A percentile compares a stretch with the other conserved stretches of the same genome.
Evolutionary conservation across 2,797 vertebrate genomes (phyloP).

Genomic region (Hoplostethus atlanticus): DNA sequence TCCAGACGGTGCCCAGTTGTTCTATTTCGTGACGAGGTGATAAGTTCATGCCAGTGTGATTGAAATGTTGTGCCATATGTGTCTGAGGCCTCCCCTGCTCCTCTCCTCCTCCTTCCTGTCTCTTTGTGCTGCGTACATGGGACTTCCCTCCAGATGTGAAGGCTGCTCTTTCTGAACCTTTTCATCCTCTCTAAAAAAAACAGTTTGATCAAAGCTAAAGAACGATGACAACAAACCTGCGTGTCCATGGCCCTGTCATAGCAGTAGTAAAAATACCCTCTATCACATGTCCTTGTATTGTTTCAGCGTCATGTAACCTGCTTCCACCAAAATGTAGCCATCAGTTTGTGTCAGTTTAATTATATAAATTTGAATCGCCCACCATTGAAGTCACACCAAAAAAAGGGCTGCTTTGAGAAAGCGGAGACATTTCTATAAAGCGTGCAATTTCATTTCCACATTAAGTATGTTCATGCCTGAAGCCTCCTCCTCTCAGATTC

Average conservation of each 20-base stretch:
- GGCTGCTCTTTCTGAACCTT: constrained; percentile 50
- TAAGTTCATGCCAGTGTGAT: constrained; percentile 58
- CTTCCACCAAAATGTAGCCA: neutral
- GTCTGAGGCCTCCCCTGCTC: constrained; percentile 51
- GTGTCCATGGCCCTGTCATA: constrained; percentile 72
- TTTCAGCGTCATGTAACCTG: constrained; percentile 10
- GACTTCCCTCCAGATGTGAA: constrained; percentile 78
- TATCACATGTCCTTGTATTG: constrained; percentile 33
- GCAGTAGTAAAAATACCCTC: constrained; percentile 59
- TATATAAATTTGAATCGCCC: constrained; percentile 25
- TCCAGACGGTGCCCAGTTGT: constrained; percentile 8
- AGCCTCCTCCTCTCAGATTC: constrained; percentile 12
- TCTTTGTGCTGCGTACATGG: constrained; percentile 59
- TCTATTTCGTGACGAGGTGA: constrained; percentile 53
- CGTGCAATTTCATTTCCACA: constrained; percentile 9
- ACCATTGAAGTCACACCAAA: constrained; percentile 14
- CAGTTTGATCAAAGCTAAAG: constrained; percentile 72
- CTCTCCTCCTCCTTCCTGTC: constrained; percentile 73
- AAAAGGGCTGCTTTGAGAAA: neutral
- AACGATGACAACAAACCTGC: constrained; percentile 51
- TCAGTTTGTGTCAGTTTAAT: constrained; percentile 10
- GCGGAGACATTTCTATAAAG: neutral
- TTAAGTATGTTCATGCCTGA: neutral
- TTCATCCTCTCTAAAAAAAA: constrained; percentile 48
- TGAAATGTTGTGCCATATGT: constrained; percentile 80